Evolutionary conservation across 2,888 invertebrate species (phyloP).

Genomic region (Cataglyphis albicans): DNA sequence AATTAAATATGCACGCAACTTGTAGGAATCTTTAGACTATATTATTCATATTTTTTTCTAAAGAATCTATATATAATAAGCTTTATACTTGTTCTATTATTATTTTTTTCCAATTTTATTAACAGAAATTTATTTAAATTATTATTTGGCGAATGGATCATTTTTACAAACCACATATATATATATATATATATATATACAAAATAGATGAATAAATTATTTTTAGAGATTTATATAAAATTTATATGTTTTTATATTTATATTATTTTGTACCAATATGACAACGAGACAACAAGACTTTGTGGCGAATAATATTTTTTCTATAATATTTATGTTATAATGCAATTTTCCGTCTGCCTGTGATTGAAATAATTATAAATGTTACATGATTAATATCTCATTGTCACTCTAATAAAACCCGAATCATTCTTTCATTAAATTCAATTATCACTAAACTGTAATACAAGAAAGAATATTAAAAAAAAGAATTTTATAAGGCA

Average conservation of each 20-base stretch:
- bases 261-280: not conserved
- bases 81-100: not conserved
- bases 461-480: not conserved
- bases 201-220: conserved; percentile 15
- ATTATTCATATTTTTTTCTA: not conserved
- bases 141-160: not conserved
- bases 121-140: not conserved
- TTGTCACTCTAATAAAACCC: conserved; percentile 13
- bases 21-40: not conserved
- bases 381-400: conserved; percentile 26
- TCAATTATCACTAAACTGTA: conserved; percentile 25
- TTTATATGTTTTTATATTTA: not conserved
- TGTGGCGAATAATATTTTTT: not conserved
- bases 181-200: not conserved
- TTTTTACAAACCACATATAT: not conserved
- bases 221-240: not conserved
- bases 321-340: not conserved
- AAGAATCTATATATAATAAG: not conserved
- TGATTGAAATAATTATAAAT: conserved; percentile 21
- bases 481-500: not conserved
- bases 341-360: not conserved
- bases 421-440: conserved; percentile 2
- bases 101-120: not conserved
- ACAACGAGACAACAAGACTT: not conserved
- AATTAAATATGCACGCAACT: not conserved